A percentile compares a stretch with the other conserved stretches of the same genome.
These are phyloP conservation scores for Lepus americanus DNA, from an alignment of 2,113 vertebrate genomes.

Conservation along the genomic window DNA sequence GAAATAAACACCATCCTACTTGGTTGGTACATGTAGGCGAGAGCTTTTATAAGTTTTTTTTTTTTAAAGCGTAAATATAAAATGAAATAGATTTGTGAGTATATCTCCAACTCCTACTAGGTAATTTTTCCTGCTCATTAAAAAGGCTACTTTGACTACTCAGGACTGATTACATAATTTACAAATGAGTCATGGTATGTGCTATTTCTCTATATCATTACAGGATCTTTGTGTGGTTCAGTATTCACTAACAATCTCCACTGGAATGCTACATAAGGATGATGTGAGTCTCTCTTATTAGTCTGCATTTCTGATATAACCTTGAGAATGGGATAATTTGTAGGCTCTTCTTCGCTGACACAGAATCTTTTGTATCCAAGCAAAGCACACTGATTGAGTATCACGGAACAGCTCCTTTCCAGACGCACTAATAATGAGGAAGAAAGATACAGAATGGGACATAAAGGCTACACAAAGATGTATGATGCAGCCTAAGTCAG, in stretches of 20 bases:
- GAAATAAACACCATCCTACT: conserved; percentile 3
- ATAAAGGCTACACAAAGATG: background rate
- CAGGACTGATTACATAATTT: background rate
- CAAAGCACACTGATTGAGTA: background rate
- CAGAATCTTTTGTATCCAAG: conserved; percentile 5
- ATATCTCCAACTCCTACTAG: conserved; percentile 26
- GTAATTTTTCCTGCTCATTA: background rate
- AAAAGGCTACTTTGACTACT: conserved; percentile 58
- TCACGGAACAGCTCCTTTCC: background rate
- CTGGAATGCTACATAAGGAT: background rate
- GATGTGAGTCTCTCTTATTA: background rate
- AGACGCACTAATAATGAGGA: background rate
- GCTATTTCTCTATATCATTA: background rate
- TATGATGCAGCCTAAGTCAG: background rate
- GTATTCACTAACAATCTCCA: background rate
- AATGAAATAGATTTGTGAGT: conserved; percentile 27
- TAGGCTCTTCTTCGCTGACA: conserved; percentile 9
- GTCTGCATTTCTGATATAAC: background rate
- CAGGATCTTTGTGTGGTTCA: background rate
- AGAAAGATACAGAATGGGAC: background rate
- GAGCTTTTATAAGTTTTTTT: background rate
- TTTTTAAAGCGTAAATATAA: conserved; percentile 38
- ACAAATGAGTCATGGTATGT: background rate
- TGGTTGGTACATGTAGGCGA: background rate
- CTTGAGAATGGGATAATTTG: conserved; percentile 35